Evolutionary conservation across 2,113 vertebrate genomes (phyloP).

Genomic region (Catagonus wagneri): DNA sequence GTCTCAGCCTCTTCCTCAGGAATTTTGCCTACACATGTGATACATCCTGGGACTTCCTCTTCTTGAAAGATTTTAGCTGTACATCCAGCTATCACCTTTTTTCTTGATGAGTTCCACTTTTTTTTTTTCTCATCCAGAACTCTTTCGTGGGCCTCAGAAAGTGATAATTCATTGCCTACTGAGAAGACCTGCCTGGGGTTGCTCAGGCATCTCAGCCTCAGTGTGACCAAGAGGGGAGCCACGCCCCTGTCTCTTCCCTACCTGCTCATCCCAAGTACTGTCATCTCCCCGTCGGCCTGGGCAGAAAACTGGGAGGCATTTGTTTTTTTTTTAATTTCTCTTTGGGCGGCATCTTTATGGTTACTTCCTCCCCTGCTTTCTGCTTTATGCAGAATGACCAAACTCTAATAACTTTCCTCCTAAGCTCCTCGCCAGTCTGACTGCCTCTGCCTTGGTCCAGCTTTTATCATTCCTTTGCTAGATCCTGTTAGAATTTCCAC

Average conservation of each 20-base stretch:
- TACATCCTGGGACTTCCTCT: neutral
- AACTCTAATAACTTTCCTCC: neutral
- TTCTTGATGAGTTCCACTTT: neutral
- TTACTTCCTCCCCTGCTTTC: too few relatives aligned
- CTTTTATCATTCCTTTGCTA: neutral
- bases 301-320: neutral
- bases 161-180: neutral
- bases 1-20: neutral
- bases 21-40: neutral
- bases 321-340: too few relatives aligned
- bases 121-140: neutral
- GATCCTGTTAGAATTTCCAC: neutral
- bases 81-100: neutral
- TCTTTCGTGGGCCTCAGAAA: neutral
- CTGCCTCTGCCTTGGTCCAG: neutral
- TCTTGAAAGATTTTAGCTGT: neutral
- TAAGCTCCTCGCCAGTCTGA: neutral
- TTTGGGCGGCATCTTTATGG: neutral
- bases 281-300: fast-evolving
- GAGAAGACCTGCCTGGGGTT: neutral
- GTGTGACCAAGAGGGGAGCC: neutral
- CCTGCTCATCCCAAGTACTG: fast-evolving
- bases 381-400: neutral
- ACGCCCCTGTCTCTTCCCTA: neutral
- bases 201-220: neutral